Base-by-base conservation (phyloP, 2,797 vertebrate genomes). In the Urocyon cinereoargenteus region DNA sequence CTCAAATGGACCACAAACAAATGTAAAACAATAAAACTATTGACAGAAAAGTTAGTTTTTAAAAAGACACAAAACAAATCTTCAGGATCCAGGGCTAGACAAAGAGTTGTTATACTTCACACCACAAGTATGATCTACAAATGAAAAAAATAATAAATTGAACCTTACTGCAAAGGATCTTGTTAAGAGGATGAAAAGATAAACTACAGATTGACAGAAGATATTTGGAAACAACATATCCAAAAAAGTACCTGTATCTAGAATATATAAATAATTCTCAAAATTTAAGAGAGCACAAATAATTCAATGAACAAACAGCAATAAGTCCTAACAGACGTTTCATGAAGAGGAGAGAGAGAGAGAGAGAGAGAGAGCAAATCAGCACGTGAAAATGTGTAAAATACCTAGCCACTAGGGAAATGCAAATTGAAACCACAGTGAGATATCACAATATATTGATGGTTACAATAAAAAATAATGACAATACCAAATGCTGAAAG, bases 371-470 rank as follows among this genome's bases (percentile, higher is more conserved):
- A 72, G 85, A 18, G 31, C 19, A 62, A 86, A 90, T 87, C 28
- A 95, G 5, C 13, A 89, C 31, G 62, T 9, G 22, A 79, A 95
- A 90, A n/a, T 61, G 31, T 40, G 26, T 55, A 28, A 55, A 31
- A 36, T 22, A 31, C 31, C 36, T 86, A 95, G 31, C 31, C 45
- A 94, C 53, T 53, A 92, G 81, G n/a, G 62, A 87, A 86, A 93
- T 89, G 14, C 49, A 61, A 91, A 78, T 55, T 93, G n/a, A 95
- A 92, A 93, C n/a, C 12, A 86, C 31, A 82, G 22, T 16, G 51
- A 85, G 31, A 31, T 94, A 62, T 18, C 26, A 89, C 1, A 45
- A 86, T 64, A 68, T 8, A 55, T 26, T 28, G 45, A 88, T 70
- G 49, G 21, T 26, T 73, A 83, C 18, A 64, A 72, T 64, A 53